Conservation (phyloP, 2,797 vertebrate genomes). For the Dromococcyx pavoninus region DNA sequence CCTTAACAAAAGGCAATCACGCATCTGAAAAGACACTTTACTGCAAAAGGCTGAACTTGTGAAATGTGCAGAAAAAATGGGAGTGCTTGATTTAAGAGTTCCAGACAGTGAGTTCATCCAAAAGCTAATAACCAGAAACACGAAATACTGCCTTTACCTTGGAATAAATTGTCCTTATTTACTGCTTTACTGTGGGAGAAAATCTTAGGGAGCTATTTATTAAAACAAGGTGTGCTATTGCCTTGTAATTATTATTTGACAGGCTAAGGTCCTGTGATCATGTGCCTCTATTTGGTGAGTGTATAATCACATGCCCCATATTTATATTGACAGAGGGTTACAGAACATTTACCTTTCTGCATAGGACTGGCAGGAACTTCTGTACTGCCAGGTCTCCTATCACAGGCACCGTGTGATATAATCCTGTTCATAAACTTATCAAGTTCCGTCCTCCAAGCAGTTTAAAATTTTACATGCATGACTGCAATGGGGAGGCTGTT, state of each 20-base stretch:
- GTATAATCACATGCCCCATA: slow-evolving; percentile 39
- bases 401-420: not conserved
- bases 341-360: slow-evolving; percentile 42
- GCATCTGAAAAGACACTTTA: slow-evolving; percentile 5
- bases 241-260: slow-evolving; percentile 57
- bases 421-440: slow-evolving; percentile 9
- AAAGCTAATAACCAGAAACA: slow-evolving; percentile 4
- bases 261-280: slow-evolving; percentile 39
- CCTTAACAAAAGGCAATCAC: slow-evolving; percentile 24
- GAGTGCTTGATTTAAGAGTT: slow-evolving; percentile 17
- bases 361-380: slow-evolving; percentile 25
- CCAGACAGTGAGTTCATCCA: slow-evolving; percentile 21
- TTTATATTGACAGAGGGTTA: slow-evolving; percentile 25
- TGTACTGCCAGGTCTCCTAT: not conserved
- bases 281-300: slow-evolving; percentile 21
- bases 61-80: slow-evolving; percentile 32
- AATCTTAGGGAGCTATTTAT: slow-evolving; percentile 4
- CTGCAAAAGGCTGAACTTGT: slow-evolving; percentile 42
- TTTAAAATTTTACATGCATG: not conserved
- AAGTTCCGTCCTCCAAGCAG: not conserved
- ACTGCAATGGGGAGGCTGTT: not conserved
- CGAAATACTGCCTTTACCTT: not conserved
- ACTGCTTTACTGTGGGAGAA: slow-evolving; percentile 21
- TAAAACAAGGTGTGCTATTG: slow-evolving; percentile 53
- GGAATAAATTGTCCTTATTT: slow-evolving; percentile 1